phyloP scores from a whole-genome alignment of 2,797 vertebrate species.

The Philypnodon macrostomus region DNA sequence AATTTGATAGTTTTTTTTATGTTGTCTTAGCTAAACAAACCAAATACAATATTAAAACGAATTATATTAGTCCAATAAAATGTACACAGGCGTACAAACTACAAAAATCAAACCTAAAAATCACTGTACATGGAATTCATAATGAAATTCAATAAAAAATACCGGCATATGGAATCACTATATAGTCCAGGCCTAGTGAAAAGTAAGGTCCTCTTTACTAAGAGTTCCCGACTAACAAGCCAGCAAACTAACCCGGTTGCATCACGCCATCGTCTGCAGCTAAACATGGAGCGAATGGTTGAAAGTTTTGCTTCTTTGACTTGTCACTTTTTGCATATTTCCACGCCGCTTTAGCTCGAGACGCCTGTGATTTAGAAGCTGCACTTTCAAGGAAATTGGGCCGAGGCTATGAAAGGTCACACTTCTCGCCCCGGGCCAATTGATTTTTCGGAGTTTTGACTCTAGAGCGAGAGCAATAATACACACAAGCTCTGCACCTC shows the following conservation, averaged over 20 bases:
- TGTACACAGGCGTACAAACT: too few relatives aligned
- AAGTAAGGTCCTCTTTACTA: not conserved
- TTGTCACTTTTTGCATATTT: slow-evolving; percentile 69
- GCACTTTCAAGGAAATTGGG: slow-evolving; percentile 73
- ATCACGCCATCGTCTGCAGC: slow-evolving; percentile 44
- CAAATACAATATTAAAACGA: too few relatives aligned
- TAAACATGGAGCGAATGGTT: slow-evolving; percentile 52
- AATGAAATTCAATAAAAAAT: too few relatives aligned
- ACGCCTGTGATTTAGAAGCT: slow-evolving; percentile 70
- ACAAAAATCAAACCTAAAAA: too few relatives aligned
- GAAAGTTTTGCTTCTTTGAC: slow-evolving; percentile 59
- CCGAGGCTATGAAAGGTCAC: slow-evolving; percentile 73
- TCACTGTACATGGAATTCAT: too few relatives aligned
- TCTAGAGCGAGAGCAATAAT: slow-evolving; percentile 44
- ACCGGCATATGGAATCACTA: too few relatives aligned
- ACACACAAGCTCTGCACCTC: slow-evolving; percentile 26
- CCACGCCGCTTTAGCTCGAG: slow-evolving; percentile 61
- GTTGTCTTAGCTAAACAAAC: too few relatives aligned
- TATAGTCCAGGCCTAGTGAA: too few relatives aligned
- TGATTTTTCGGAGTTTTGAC: slow-evolving; percentile 65
- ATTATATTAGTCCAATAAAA: too few relatives aligned
- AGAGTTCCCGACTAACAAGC: not conserved
- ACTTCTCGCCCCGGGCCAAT: slow-evolving; percentile 68
- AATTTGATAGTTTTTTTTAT: too few relatives aligned
- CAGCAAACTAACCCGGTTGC: slow-evolving; percentile 46